phyloP scores from a whole-genome alignment of 2,113 vertebrate species.

The Riparia riparia region DNA sequence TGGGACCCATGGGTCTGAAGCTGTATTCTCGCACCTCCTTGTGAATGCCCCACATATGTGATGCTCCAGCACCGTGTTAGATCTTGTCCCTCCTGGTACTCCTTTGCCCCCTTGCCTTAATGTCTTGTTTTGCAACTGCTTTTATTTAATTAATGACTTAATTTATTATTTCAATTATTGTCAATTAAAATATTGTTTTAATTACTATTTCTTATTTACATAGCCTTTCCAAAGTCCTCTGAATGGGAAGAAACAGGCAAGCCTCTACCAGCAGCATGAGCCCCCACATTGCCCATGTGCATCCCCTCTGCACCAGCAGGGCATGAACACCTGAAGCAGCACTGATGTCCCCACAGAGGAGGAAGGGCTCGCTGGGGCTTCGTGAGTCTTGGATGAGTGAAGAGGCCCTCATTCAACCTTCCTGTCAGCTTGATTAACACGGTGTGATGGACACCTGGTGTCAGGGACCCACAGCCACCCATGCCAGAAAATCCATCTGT shows the following conservation, averaged over 20 bases:
- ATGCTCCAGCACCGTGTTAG: not conserved
- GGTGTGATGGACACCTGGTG: fast-evolving
- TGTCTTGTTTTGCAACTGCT: not conserved
- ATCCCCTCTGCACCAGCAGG: fast-evolving
- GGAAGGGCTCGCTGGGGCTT: not conserved
- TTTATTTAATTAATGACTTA: not conserved
- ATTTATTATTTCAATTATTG: not conserved
- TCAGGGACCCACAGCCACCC: not conserved
- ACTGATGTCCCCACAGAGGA: not conserved
- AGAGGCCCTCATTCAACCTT: not conserved
- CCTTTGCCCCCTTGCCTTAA: not conserved
- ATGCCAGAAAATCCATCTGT: not conserved
- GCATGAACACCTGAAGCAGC: not conserved
- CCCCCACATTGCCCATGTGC: fast-evolving
- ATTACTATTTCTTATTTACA: not conserved
- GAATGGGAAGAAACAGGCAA: not conserved
- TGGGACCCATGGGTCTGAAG: not conserved
- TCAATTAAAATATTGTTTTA: not conserved
- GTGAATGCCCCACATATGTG: fast-evolving
- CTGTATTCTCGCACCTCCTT: not conserved
- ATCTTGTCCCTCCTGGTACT: not conserved
- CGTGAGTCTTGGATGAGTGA: not conserved
- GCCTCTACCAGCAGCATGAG: not conserved
- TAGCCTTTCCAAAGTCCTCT: not conserved
- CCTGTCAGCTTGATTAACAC: not conserved